Conservation (phyloP, 1,140 invertebrate species). For the Brachionus paranguensis region DNA sequence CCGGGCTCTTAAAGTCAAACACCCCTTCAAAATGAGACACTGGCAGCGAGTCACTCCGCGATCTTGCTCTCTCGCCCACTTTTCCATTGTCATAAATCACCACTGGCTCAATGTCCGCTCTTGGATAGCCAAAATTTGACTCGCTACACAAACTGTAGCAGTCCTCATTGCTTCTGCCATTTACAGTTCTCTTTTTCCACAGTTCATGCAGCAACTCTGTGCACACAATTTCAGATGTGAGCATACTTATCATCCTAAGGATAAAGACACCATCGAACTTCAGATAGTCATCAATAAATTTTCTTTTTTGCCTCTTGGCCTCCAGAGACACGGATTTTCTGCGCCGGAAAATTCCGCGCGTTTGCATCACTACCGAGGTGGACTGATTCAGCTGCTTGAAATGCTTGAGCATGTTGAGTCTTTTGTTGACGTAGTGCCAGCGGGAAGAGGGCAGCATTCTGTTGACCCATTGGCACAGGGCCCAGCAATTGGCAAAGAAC, state of each 20-base stretch:
- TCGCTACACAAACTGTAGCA: background rate
- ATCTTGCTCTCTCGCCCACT: background rate
- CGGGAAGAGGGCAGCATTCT: constrained; percentile 17
- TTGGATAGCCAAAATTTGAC: background rate
- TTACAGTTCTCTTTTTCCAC: background rate
- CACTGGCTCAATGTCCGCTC: background rate
- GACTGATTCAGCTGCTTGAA: constrained; percentile 16
- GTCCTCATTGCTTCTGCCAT: background rate
- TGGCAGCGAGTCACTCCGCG: background rate
- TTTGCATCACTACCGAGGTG: background rate
- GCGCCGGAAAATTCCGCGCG: background rate
- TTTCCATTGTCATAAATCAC: background rate
- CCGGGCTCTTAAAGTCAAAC: background rate
- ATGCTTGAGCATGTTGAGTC: constrained; percentile 34
- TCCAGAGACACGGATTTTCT: background rate
- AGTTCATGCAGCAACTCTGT: constrained; percentile 38
- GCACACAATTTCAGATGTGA: constrained; percentile 5
- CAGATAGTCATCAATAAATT: constrained; percentile 29
- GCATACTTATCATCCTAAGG: constrained; percentile 33
- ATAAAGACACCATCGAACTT: constrained; percentile 40
- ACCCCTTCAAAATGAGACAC: background rate
- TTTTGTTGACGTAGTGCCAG: constrained; percentile 11
- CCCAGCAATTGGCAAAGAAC: constrained; percentile 9
- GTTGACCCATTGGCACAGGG: constrained; percentile 28
- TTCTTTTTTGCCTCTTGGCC: background rate